Conservation (phyloP, 2,888 invertebrate species). For the Pristionchus fissidentatus region DNA sequence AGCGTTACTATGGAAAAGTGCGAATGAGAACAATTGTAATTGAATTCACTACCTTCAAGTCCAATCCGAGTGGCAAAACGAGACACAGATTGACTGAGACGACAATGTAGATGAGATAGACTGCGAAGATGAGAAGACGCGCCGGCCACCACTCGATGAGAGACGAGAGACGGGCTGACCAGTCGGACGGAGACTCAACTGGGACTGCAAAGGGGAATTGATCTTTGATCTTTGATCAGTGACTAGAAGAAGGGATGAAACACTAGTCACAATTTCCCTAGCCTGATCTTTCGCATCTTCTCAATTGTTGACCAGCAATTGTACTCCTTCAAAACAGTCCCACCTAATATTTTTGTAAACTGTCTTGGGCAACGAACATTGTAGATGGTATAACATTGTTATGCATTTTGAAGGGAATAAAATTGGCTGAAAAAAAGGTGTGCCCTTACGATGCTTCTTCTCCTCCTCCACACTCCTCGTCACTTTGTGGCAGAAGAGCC, state of each 20-base stretch:
- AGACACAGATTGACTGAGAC: constrained; percentile 80
- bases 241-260: too few relatives aligned
- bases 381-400: background rate
- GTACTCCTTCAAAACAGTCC: background rate
- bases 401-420: background rate
- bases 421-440: background rate
- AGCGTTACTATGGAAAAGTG: too few relatives aligned
- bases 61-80: constrained; percentile 66
- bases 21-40: too few relatives aligned
- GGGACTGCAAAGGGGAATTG: background rate
- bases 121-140: constrained; percentile 81
- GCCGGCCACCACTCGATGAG: constrained; percentile 47
- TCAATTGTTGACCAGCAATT: background rate
- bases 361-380: background rate
- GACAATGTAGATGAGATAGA: constrained; percentile 85
- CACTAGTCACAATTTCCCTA: too few relatives aligned
- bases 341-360: too few relatives aligned
- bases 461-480: background rate
- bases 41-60: constrained; percentile 57
- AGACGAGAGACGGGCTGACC: constrained; percentile 42
- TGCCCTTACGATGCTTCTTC: background rate
- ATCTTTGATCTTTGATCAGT: background rate
- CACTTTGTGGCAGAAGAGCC: constrained; percentile 78
- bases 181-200: background rate
- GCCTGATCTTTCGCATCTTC: background rate